phyloP scores from a whole-genome alignment of 2,888 invertebrate genomes.

The Bombylius major region DNA sequence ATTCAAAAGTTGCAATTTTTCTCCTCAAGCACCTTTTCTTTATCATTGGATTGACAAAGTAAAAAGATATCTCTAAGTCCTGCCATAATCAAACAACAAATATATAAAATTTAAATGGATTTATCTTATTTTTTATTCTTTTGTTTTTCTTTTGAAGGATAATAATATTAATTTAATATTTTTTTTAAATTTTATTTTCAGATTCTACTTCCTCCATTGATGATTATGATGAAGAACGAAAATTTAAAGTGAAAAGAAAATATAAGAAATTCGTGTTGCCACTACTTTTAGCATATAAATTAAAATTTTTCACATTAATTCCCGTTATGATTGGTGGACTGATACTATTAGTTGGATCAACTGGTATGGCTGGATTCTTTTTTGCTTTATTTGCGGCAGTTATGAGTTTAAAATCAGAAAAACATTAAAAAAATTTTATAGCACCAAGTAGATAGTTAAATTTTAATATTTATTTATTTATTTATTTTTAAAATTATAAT shows the following conservation, averaged over 20 bases:
- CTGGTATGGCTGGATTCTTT: slow-evolving; percentile 75
- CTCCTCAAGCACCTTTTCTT: no score
- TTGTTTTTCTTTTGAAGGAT: no score
- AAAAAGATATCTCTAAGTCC: no score
- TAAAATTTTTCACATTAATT: slow-evolving; percentile 67
- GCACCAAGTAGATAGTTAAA: no score
- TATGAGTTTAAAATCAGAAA: slow-evolving; percentile 50
- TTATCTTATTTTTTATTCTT: no score
- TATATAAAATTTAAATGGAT: no score
- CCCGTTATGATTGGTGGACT: slow-evolving; percentile 61
- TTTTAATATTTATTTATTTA: no score
- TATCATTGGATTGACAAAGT: no score
- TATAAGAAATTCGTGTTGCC: slow-evolving; percentile 60
- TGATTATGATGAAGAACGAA: slow-evolving; percentile 11
- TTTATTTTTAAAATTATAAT: no score
- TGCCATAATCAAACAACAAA: no score
- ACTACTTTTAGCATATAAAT: slow-evolving; percentile 65
- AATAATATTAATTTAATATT: no score
- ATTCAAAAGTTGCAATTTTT: no score
- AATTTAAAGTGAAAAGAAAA: slow-evolving; percentile 41
- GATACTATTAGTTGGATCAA: slow-evolving; percentile 60
- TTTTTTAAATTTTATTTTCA: background rate
- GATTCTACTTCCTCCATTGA: background rate
- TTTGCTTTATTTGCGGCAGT: slow-evolving; percentile 75
- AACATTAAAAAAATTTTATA: slow-evolving; percentile 17